Evolutionary conservation across 2,888 invertebrate species (phyloP), one percentile per base, ranked within the genome.

Genomic region (Abrostola triplasia): DNA sequence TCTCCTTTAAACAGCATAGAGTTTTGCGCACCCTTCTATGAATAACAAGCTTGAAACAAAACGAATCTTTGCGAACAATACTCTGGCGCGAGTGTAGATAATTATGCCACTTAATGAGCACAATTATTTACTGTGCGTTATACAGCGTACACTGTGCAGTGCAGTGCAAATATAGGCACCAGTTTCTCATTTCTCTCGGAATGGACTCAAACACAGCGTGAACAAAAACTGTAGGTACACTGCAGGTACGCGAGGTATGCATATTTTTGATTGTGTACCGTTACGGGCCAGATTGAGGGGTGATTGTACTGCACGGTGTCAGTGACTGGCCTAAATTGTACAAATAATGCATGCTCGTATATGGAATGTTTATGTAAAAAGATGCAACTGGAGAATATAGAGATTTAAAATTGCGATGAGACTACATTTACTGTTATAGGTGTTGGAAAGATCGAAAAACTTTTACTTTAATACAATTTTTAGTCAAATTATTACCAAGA

Each of bases 31-130:
- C 52, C 41, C 47, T 24, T 24, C 13, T 37, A 47, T 13, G 41
- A 50, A 57, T 54, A 64, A 44, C 9, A 53, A 69, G 64, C 47
- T 51, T 44, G 50, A 69, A 71, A 74, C 65, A 74, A 74, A 70
- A 72, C 65, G 52, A 70, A 70, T 59, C 50, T 64, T 60, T 57
- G 60, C 41, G 57, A 72, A 74, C 71, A 74, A 72, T 74, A 51
- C 44, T 36, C 44, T 5, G 24, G 42, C 51, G 42, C 42, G 58
- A 74, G 65, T 74, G 74, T 74, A 44, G 71, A 64, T 59, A 69
- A 71, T 69, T 69, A 50, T 37, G 42, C 37, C 36, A 35, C 38
- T 47, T 69, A 71, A 71, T 64, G 74, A 53, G 74, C 41, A 56
- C 64, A 64, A 65, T 74, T 70, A 74, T 70, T 70, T 65, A 74